Conservation (phyloP, 2,888 invertebrate genomes). For the Agonopterix alstromeriana region DNA sequence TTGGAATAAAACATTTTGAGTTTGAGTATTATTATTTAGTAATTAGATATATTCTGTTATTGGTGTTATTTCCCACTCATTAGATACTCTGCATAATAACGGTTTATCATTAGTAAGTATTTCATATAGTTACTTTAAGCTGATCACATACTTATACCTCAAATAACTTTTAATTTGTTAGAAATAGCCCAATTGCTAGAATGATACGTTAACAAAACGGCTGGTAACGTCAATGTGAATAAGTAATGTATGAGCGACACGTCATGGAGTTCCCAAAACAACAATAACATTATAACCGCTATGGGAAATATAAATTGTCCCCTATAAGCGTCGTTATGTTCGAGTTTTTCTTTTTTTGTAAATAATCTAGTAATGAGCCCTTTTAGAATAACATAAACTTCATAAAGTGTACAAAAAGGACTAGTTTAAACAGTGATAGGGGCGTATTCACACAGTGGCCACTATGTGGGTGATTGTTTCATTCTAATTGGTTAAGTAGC, state of each 20-base stretch:
- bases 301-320: slow-evolving; percentile 65
- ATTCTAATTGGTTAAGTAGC: slow-evolving; percentile 72
- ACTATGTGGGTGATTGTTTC: slow-evolving; percentile 72
- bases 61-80: too few species aligned
- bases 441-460: slow-evolving; percentile 63
- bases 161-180: slow-evolving; percentile 47
- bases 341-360: slow-evolving; percentile 53
- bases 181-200: slow-evolving; percentile 38
- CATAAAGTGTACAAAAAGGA: slow-evolving; percentile 64
- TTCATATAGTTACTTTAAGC: too few species aligned
- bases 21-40: too few species aligned
- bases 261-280: slow-evolving; percentile 52
- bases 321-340: slow-evolving; percentile 48
- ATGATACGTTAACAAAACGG: slow-evolving; percentile 43
- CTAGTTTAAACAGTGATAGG: slow-evolving; percentile 57
- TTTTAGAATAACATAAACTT: slow-evolving; percentile 49
- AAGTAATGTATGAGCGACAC: slow-evolving; percentile 55
- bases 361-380: slow-evolving; percentile 50
- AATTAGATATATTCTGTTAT: too few species aligned
- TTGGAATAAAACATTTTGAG: too few species aligned
- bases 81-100: too few species aligned
- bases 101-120: too few species aligned
- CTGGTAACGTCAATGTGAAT: slow-evolving; percentile 38
- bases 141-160: slow-evolving; percentile 2
- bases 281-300: slow-evolving; percentile 58